Conservation (phyloP, 2,888 invertebrate species). For the Melanostoma scalare region DNA sequence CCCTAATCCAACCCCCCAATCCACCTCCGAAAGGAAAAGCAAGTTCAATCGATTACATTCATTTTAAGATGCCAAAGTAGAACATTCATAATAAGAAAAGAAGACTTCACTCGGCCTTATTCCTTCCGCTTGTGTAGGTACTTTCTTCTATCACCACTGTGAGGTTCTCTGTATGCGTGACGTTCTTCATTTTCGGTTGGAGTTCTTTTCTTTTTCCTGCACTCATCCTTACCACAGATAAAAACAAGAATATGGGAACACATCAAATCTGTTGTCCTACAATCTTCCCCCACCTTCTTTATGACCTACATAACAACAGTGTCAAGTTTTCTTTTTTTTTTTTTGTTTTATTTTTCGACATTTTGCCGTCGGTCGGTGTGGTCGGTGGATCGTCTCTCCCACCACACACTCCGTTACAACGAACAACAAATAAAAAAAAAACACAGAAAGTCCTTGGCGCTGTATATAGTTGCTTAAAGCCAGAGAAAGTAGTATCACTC, state of each 20-base stretch:
- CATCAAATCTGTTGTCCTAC: conserved; percentile 43
- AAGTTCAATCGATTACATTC: conserved; percentile 65
- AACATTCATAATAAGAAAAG: conserved; percentile 17
- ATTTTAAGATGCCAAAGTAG: conserved; percentile 47
- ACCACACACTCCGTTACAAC: conserved; percentile 1
- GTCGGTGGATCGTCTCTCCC: conserved; percentile 7
- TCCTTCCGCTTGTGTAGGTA: neutral
- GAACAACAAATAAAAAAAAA: conserved; percentile 15
- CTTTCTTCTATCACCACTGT: conserved; percentile 8
- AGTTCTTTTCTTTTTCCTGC: neutral
- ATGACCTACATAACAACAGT: conserved; percentile 69
- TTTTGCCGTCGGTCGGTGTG: conserved; percentile 1
- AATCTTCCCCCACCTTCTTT: conserved; percentile 55
- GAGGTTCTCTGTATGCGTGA: conserved; percentile 7
- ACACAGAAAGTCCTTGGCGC: conserved; percentile 51
- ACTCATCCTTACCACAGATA: conserved; percentile 10
- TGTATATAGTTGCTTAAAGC: neutral
- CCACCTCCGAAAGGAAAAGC: conserved; percentile 5
- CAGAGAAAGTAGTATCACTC: neutral
- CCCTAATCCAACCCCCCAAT: conserved; percentile 5
- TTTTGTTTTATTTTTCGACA: conserved; percentile 10
- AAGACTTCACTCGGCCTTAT: neutral
- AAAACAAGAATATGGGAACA: conserved; percentile 21
- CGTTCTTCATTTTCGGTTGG: too few species aligned
- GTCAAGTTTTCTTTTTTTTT: conserved; percentile 57